Evolutionary conservation across 2,113 vertebrate genomes (phyloP).

Genomic region (Grantiella picta): DNA sequence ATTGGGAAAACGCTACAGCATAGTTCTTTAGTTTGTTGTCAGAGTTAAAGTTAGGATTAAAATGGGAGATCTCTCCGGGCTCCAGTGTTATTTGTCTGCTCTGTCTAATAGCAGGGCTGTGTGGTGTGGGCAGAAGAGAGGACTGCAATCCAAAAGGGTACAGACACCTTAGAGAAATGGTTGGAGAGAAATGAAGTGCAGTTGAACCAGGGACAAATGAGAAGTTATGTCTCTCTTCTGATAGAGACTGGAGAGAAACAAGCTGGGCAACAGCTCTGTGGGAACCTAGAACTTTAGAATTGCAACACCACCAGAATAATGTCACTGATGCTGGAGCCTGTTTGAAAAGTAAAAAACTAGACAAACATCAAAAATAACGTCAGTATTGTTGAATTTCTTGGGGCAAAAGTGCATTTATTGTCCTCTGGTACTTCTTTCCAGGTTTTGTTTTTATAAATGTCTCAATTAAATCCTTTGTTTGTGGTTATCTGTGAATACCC

Average conservation of each 20-base stretch:
- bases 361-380: fast-evolving
- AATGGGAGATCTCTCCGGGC: not conserved
- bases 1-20: not conserved
- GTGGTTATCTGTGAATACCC: not conserved
- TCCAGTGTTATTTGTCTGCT: not conserved
- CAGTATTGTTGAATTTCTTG: not conserved
- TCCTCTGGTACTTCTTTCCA: not conserved
- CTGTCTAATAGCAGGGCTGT: not conserved
- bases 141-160: not conserved
- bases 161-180: not conserved
- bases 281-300: not conserved
- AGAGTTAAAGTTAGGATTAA: not conserved
- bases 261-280: not conserved
- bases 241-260: not conserved
- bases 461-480: not conserved
- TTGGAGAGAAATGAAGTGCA: not conserved
- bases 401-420: not conserved
- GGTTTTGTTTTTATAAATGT: not conserved
- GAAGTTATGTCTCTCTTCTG: not conserved
- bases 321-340: not conserved
- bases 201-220: not conserved
- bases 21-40: not conserved
- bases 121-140: not conserved
- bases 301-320: not conserved
- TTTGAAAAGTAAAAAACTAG: not conserved